Percentiles rank a stretch among this genome's conserved stretches.
These are phyloP conservation scores for Malacoctenus gilli DNA, from an alignment of 2,797 vertebrate species.

Conservation along the genomic window DNA sequence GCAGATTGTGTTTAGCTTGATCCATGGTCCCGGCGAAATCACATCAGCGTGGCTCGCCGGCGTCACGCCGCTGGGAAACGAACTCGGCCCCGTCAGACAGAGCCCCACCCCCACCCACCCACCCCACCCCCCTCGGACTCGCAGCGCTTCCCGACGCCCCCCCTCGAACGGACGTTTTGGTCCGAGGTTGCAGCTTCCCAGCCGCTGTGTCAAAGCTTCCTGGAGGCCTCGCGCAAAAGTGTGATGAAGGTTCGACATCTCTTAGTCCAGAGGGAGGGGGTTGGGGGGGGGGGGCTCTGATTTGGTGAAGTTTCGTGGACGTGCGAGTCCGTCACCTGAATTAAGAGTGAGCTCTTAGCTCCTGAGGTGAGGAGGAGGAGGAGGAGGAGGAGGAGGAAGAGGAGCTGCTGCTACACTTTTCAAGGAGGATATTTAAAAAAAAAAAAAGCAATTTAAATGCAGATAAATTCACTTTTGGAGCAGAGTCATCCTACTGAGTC, in stretches of 20 bases:
- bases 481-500: slow-evolving; percentile 28
- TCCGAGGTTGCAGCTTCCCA: slow-evolving; percentile 31
- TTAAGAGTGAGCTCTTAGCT: slow-evolving; percentile 44
- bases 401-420: slow-evolving; percentile 21
- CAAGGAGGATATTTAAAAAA: background rate
- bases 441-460: slow-evolving; percentile 18
- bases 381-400: too few species aligned
- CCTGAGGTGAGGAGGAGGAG: slow-evolving; percentile 40
- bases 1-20: slow-evolving; percentile 51
- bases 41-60: slow-evolving; percentile 50
- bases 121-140: too few species aligned
- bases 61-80: too few species aligned
- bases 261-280: slow-evolving; percentile 27
- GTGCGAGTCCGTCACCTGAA: slow-evolving; percentile 24
- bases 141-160: background rate
- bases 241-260: slow-evolving; percentile 30
- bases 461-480: slow-evolving; percentile 33
- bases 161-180: too few species aligned
- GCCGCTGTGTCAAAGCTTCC: slow-evolving; percentile 15
- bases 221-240: slow-evolving; percentile 26
- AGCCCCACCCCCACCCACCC: too few species aligned
- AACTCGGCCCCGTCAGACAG: too few species aligned
- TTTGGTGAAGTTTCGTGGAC: slow-evolving; percentile 9
- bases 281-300: slow-evolving; percentile 22
- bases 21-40: slow-evolving; percentile 54